Evolutionary conservation across 2,888 invertebrate species (phyloP).

Genomic region (Pandemis cinnamomeana): DNA sequence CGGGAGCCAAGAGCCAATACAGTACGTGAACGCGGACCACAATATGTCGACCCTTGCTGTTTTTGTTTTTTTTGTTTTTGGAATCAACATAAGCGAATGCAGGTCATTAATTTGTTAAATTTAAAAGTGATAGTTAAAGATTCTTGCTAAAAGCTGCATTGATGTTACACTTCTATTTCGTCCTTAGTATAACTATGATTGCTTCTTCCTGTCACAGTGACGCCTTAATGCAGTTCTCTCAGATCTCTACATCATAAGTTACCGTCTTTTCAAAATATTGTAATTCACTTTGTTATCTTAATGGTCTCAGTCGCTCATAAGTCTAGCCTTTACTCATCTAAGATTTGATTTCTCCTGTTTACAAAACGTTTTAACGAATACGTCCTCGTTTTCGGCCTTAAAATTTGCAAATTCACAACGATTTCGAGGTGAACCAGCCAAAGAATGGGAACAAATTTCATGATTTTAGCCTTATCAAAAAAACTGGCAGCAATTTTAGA

Average conservation of each 20-base stretch:
- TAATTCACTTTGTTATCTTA: too few species aligned
- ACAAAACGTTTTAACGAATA: neutral
- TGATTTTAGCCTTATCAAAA: conserved; percentile 36
- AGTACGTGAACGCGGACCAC: too few species aligned
- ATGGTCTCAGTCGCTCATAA: too few species aligned
- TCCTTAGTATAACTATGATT: neutral
- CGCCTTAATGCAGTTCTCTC: neutral
- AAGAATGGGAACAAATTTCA: conserved; percentile 36
- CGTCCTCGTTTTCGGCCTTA: conserved; percentile 2
- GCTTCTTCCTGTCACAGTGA: neutral
- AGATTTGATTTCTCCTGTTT: neutral
- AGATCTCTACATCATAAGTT: neutral
- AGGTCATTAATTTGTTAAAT: neutral
- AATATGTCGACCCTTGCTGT: too few species aligned
- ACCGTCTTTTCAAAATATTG: too few species aligned
- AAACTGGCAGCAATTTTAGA: conserved; percentile 41
- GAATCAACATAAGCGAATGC: neutral
- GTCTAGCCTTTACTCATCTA: neutral
- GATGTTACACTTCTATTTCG: too few species aligned
- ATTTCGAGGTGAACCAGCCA: conserved; percentile 22
- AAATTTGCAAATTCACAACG: conserved; percentile 27
- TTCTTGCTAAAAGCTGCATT: neutral
- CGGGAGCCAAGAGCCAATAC: too few species aligned
- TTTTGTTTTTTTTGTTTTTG: too few species aligned
- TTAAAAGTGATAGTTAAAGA: neutral